Evolutionary conservation across 2,797 vertebrate genomes (phyloP), one percentile per base, ranked within the genome.

Genomic region (Liparis tanakae): DNA sequence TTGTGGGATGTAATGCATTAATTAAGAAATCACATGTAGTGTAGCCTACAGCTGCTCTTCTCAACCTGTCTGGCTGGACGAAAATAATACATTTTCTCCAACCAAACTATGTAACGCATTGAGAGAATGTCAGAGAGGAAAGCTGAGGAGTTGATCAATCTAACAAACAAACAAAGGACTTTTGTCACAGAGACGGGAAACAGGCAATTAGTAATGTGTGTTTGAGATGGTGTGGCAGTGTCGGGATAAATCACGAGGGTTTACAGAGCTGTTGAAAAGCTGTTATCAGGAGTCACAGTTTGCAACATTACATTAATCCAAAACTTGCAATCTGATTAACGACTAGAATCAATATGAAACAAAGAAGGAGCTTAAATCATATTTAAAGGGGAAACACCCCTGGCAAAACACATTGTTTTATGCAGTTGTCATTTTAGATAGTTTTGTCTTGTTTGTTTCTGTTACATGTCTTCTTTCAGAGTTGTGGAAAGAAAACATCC

Each of bases 11-110:
- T 71, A 48, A 64, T 72, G 57, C 66, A 46, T 79, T 87, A 57
- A 79, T 89, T 81, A 69, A 72, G 67, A 88, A 85, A 79, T 87
- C 80, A 85, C 79, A 85, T 78, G 64, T 62, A 41, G 36, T 39
- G 44, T 57, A 68, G 78, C 76, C 78, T 55, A 55, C 72, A 83
- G 71, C 67, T 55, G 74, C 76, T 70, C 69, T 39, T 50, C 74
- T 77, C 70, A 71, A 43, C 76, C 53, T 64, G 70, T 72, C 74
- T 57, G 74, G 33, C 58, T 74, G 4, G 44, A 75, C 57, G 50
- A 22, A 77, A 69, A 39, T 10, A 67, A 78, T 64, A 17, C 0
- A 75, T 80, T 73, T 57, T 14, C 53, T 56, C 41, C 14, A 25
- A 55, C 43, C 10, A 37, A 58, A 44, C 14, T 20, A 7, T 59